A percentile compares a stretch with the other conserved stretches of the same genome.
Conservation (phyloP, 2,888 invertebrate species). For the Hemithea aestivaria region DNA sequence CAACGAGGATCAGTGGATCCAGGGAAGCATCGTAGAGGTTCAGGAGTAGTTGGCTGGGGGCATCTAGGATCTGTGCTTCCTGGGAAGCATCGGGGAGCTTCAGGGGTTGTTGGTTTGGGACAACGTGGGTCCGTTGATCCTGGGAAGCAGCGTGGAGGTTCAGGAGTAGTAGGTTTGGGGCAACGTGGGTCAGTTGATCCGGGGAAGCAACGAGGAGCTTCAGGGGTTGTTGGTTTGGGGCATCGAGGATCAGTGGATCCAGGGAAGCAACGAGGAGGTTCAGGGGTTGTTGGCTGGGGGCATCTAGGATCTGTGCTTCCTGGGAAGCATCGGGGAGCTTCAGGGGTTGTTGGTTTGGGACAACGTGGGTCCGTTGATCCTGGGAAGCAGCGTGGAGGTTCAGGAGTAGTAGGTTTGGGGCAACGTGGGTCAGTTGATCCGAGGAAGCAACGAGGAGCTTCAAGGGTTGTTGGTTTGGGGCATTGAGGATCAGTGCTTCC, state of each 20-base stretch:
- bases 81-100: conserved; percentile 33
- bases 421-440: conserved; percentile 26
- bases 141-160: conserved; percentile 38
- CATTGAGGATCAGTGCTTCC: conserved; percentile 37
- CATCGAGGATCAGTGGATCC: conserved; percentile 43
- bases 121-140: conserved; percentile 46
- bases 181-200: conserved; percentile 30
- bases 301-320: conserved; percentile 44
- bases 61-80: conserved; percentile 37
- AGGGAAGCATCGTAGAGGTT: conserved; percentile 32
- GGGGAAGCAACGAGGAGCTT: conserved; percentile 31
- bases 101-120: conserved; percentile 35
- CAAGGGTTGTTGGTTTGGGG: conserved; percentile 32
- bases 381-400: conserved; percentile 30
- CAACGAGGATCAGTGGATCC: conserved; percentile 33
- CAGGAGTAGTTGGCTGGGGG: conserved; percentile 35
- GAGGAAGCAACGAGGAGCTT: conserved; percentile 28
- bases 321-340: conserved; percentile 33
- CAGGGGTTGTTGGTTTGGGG: conserved; percentile 34
- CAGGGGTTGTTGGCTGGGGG: conserved; percentile 33
- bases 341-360: conserved; percentile 27
- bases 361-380: conserved; percentile 38
- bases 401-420: conserved; percentile 29
- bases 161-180: conserved; percentile 34
- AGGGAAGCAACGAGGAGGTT: conserved; percentile 38